A percentile compares a stretch with the other conserved stretches of the same genome.
phyloP scores from a whole-genome alignment of 2,113 vertebrate genomes.

The Hemiscyllium ocellatum region DNA sequence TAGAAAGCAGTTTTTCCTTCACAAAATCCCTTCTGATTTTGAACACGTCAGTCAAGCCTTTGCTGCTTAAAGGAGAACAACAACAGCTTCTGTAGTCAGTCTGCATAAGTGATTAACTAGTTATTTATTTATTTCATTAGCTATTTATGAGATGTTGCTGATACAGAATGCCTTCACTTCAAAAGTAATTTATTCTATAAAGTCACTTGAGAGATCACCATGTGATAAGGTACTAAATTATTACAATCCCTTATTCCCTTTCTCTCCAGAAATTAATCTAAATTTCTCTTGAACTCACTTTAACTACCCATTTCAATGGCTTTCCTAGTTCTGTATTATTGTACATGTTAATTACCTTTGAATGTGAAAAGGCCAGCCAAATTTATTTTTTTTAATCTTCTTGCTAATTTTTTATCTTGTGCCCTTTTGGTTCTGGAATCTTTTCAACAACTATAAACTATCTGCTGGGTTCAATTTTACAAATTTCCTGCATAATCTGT shows the following conservation, averaged over 20 bases:
- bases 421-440: neutral
- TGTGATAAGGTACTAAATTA: neutral
- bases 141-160: neutral
- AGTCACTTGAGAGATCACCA: neutral
- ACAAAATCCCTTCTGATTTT: neutral
- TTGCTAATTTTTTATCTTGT: neutral
- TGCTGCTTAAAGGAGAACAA: neutral
- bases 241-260: slow-evolving; percentile 6
- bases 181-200: slow-evolving; percentile 21
- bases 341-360: neutral
- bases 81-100: neutral
- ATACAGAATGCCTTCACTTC: neutral
- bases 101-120: neutral
- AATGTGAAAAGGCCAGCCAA: neutral
- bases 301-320: neutral
- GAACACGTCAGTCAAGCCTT: neutral
- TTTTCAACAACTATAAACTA: neutral
- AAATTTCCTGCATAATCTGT: neutral
- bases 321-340: neutral
- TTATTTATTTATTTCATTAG: slow-evolving; percentile 25
- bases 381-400: neutral
- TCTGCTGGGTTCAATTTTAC: neutral
- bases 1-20: no score
- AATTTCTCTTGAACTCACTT: neutral
- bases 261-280: neutral